These are phyloP conservation scores for Scytalopus superciliaris DNA, from an alignment of 2,113 vertebrate species.

Conservation along the genomic window DNA sequence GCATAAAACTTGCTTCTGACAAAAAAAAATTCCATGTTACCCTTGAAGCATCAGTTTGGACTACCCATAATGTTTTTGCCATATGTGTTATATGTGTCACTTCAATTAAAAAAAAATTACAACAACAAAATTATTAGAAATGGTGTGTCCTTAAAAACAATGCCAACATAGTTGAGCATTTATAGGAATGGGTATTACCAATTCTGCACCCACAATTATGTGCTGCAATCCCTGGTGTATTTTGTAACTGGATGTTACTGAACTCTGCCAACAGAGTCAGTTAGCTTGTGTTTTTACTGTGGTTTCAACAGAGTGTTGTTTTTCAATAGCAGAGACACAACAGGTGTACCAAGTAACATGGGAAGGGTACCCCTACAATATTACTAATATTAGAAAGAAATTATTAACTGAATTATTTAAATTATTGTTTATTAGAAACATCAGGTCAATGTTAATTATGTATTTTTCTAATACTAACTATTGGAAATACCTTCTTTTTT, in stretches of 20 bases:
- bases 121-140: constrained; percentile 10
- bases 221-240: not conserved
- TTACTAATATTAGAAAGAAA: not conserved
- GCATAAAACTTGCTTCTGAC: not conserved
- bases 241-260: constrained; percentile 41
- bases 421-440: not conserved
- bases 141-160: not conserved
- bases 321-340: not conserved
- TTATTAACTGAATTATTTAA: not conserved
- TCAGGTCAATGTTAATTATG: not conserved
- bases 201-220: not conserved
- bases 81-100: not conserved
- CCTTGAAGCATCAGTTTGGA: not conserved
- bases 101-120: not conserved
- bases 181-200: not conserved
- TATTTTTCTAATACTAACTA: not conserved
- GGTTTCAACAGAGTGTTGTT: not conserved
- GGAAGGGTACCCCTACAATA: not conserved
- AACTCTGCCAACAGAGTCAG: not conserved
- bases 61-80: not conserved
- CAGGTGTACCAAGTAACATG: not conserved
- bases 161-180: not conserved
- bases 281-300: not conserved
- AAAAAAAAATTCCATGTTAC: not conserved
- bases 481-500: not conserved